Percentiles rank a stretch among this genome's conserved stretches.
phyloP scores from a whole-genome alignment of 2,797 vertebrate species.

The Aulostomus chinensis region DNA sequence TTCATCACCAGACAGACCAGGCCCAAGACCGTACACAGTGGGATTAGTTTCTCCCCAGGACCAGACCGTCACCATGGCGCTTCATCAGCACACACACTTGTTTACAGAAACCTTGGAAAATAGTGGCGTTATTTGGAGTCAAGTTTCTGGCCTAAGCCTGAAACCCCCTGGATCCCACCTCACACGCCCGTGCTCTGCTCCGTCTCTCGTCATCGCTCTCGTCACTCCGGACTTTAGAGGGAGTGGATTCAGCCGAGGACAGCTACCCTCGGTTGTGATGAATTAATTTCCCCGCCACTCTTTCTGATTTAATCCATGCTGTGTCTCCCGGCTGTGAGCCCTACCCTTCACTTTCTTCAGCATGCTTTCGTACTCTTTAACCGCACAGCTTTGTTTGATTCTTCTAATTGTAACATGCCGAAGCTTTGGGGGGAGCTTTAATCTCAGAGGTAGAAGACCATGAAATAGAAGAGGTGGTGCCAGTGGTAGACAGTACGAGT shows the following conservation, averaged over 20 bases:
- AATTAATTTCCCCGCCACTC: constrained; percentile 33
- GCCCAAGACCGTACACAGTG: constrained; percentile 32
- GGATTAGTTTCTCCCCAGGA: constrained; percentile 40
- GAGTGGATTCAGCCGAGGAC: constrained; percentile 41
- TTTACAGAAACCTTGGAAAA: constrained; percentile 63
- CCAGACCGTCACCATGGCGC: constrained; percentile 43
- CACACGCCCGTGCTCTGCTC: constrained; percentile 30
- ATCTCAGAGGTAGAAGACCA: constrained; percentile 57
- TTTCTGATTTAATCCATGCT: constrained; percentile 35
- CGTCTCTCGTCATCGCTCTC: constrained; percentile 19
- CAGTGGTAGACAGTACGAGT: constrained; percentile 48
- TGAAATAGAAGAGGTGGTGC: constrained; percentile 52
- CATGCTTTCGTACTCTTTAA: constrained; percentile 57
- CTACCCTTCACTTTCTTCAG: constrained; percentile 23
- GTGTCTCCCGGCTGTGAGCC: constrained; percentile 19
- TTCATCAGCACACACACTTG: constrained; percentile 54
- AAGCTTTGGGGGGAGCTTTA: constrained; percentile 42
- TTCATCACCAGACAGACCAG: constrained; percentile 38
- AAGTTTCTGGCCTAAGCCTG: constrained; percentile 28
- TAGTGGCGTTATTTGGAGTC: constrained; percentile 43
- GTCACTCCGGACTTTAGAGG: constrained; percentile 24
- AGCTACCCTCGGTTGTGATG: constrained; percentile 33
- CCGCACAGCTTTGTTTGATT: constrained; percentile 51
- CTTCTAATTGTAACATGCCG: constrained; percentile 57
- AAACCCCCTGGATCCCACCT: constrained; percentile 30